Evolutionary conservation across 2,888 invertebrate genomes (phyloP), one percentile per base, ranked within the genome.

Genomic region (Epistrophella euchroma): DNA sequence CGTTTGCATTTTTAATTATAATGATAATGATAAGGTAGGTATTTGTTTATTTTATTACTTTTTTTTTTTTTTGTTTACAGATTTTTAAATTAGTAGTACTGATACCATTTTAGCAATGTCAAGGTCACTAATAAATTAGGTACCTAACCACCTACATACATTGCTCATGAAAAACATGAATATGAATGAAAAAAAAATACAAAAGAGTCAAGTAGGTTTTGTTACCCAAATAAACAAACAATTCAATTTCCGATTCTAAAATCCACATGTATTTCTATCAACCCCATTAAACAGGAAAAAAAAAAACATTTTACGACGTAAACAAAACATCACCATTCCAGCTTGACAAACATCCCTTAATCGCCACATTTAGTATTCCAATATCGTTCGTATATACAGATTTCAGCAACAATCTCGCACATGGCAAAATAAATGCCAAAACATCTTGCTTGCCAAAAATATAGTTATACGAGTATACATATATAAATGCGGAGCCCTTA

Each of bases 321-420:
- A 83, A 83, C 78, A 83, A 83, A 78, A 72, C 58, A 52, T 40
- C 55, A 40, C 28, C 17, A 47, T 47, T 47, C 47, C 66, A 66
- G 47, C 55, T 52, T 17, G 64, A 56, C 37, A 56, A 70, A 75
- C 71, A 55, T 50, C 70, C 70, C 55, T 45, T 75, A 28, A 32
- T 19, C 35, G n/a, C 11, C 37, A 25, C 47, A 50, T 50, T 13
- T 4, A 9, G 35, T 66, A 68, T 43, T 58, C 32, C n/a, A 70
- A 22, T n/a, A 68, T 55, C 43, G 43, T 64, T 35, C 32, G n/a
- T 25, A 11, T 19, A 22, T 25, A 25, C 0, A 19, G 7, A 45
- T 28, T 19, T 52, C 52, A 55, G 76, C 71, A 56, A 64, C 45
- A 50, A 37, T 58, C 58, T 52, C 55, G 52, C 60, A 81, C 47